phyloP scores from a whole-genome alignment of 2,113 vertebrate genomes.

The Nyctibius bracteatus region DNA sequence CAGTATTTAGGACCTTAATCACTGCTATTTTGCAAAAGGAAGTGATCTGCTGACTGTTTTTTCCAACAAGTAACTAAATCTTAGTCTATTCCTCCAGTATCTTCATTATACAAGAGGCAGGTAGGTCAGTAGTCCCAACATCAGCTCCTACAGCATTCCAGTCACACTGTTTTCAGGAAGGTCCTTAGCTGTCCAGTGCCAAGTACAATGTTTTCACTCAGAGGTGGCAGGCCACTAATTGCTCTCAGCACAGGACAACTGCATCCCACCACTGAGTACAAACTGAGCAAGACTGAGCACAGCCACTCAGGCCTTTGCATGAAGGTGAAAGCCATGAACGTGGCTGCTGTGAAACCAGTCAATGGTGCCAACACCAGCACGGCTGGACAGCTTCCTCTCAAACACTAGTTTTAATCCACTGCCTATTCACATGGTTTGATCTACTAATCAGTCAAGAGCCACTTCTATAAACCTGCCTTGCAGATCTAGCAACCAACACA shows the following conservation, averaged over 20 bases:
- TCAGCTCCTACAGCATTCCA: background rate
- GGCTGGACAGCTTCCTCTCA: background rate
- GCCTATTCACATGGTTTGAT: background rate
- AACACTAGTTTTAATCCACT: background rate
- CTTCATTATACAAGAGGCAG: background rate
- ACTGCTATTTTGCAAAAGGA: background rate
- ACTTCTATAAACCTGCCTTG: background rate
- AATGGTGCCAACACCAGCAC: background rate
- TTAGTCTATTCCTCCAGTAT: background rate
- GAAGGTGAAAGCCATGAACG: background rate
- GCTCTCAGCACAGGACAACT: background rate
- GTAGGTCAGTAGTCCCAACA: background rate
- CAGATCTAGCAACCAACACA: background rate
- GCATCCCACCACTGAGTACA: background rate
- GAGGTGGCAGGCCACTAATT: background rate
- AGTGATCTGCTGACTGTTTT: background rate
- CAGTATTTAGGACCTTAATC: background rate
- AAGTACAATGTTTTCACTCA: background rate
- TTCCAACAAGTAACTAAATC: background rate
- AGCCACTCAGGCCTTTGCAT: background rate
- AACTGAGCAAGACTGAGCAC: background rate
- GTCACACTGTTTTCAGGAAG: background rate
- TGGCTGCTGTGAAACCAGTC: background rate
- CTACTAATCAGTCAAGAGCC: background rate
- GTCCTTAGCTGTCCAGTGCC: fast-evolving